Base-by-base conservation (phyloP, 2,888 invertebrate genomes). In the Podotricha telesiphe region DNA sequence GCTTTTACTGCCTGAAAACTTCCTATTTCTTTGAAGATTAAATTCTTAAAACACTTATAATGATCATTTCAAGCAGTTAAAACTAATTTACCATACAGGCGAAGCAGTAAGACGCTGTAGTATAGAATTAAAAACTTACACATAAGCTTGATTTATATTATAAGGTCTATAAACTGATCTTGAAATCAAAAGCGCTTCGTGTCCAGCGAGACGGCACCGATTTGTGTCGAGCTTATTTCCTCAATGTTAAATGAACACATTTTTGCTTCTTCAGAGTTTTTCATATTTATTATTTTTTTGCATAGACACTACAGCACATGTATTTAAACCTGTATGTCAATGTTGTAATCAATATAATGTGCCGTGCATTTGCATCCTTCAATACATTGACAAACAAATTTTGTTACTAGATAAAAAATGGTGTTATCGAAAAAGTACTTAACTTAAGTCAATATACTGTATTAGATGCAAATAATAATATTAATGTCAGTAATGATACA, bases 201-300 rank as follows among this genome's bases (percentile, higher is more conserved):
- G 80, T 85, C 84, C 76, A 79, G 79, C 81, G 82, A 80, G 82
- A 81, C 82, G 85, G 83, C 86, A 86, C 83, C 80, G 17, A 51
- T 68, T 73, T 55, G 50, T 68, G 11, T 63, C 28, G 48, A 10
- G 1, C 47, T 55, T 65, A 22, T 37, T 64, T 48, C 4, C 11
- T 42, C 20, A 37, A 55, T 55, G 55, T 55, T 55, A 34, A 34
- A 40, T 3, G n/a, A n/a, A 58, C 28, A 61, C 55, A 42, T 51
- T 58, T 62, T 67, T 58, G 62, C 69, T 67, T 70, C n/a, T 63
- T 63, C 34, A 37, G 37, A 42, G 51, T 50, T 20, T 58, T 15
- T 40, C 56, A 47, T 64, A 34, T 56, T 8, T 58, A 55, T 8
- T 58, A 55, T 55, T 67, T 63, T 64, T 56, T 58, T 64, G 58